Percentiles rank a stretch among this genome's conserved stretches.
Evolutionary conservation across 2,888 invertebrate species (phyloP).

Genomic region (Baronia brevicornis): DNA sequence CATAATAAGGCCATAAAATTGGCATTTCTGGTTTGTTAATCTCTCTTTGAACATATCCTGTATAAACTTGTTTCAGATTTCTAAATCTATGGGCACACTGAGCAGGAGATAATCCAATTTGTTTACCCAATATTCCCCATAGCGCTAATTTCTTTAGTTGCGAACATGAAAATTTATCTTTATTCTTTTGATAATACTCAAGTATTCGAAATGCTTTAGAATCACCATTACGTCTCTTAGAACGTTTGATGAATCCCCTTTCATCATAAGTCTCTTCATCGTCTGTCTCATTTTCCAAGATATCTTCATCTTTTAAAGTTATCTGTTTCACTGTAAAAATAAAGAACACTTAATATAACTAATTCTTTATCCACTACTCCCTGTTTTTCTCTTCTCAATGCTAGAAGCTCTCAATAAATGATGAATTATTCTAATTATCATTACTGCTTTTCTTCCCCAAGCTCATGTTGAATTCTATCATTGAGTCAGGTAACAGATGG

Average conservation of each 20-base stretch:
- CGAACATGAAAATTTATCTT: conserved; percentile 48
- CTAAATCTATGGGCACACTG: conserved; percentile 58
- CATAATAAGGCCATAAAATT: conserved; percentile 57
- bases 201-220: conserved; percentile 55
- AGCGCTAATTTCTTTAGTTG: conserved; percentile 41
- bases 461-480: too few relatives aligned
- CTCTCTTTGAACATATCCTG: conserved; percentile 50
- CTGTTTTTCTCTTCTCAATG: too few relatives aligned
- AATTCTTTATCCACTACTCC: too few relatives aligned
- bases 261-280: conserved; percentile 43
- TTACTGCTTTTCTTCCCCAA: too few relatives aligned
- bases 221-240: conserved; percentile 34
- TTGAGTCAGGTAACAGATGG: too few relatives aligned
- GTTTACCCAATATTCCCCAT: conserved; percentile 47
- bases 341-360: too few relatives aligned
- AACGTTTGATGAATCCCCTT: conserved; percentile 34
- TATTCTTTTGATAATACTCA: conserved; percentile 56
- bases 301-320: conserved; percentile 29
- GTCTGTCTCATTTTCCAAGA: conserved; percentile 29
- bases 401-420: too few relatives aligned
- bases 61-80: conserved; percentile 57
- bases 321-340: too few relatives aligned
- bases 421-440: too few relatives aligned
- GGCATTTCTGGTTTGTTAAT: conserved; percentile 57
- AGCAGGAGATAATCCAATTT: conserved; percentile 43